Evolutionary conservation across 92 coral and sea anemone species (phyloP).

Genomic region (Diadumene lineata): DNA sequence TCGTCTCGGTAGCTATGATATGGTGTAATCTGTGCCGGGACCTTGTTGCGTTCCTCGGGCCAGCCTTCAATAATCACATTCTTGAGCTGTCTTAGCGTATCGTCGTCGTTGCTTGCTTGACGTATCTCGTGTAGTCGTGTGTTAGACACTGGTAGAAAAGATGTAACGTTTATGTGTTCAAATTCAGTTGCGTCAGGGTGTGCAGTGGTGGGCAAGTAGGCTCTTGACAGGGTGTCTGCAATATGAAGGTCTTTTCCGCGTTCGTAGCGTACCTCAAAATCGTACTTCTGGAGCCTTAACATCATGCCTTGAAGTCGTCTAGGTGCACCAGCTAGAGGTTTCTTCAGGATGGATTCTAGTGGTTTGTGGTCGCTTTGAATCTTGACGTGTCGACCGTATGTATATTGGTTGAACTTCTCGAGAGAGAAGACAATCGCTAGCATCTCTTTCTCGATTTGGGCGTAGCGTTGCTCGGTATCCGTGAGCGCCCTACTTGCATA

Average conservation of each 20-base stretch:
- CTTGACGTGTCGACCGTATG: conserved; percentile 30
- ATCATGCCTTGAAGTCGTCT: conserved; percentile 52
- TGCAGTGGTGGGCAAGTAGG: conserved; percentile 25
- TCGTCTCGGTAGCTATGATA: conserved; percentile 40
- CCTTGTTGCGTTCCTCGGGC: conserved; percentile 33
- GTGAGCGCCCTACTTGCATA: conserved; percentile 31
- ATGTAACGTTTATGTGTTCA: conserved; percentile 46
- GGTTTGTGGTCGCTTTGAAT: neutral
- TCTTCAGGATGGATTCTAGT: conserved; percentile 24
- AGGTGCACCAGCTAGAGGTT: conserved; percentile 34
- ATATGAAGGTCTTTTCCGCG: conserved; percentile 36
- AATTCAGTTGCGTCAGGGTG: conserved; percentile 30
- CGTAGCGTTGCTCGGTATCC: conserved; percentile 18
- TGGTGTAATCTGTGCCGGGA: conserved; percentile 32
- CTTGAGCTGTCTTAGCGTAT: conserved; percentile 36
- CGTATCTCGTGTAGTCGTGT: conserved; percentile 26
- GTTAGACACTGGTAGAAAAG: conserved; percentile 45
- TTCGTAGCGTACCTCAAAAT: conserved; percentile 39
- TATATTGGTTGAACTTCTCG: no score
- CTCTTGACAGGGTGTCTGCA: conserved; percentile 51
- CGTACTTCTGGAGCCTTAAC: conserved; percentile 41
- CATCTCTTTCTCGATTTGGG: no score
- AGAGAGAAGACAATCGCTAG: conserved; percentile 37
- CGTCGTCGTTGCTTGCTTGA: conserved; percentile 39
- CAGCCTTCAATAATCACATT: conserved; percentile 41